Evolutionary conservation across 2,797 vertebrate genomes (phyloP).

Genomic region (Cryptoprocta ferox): DNA sequence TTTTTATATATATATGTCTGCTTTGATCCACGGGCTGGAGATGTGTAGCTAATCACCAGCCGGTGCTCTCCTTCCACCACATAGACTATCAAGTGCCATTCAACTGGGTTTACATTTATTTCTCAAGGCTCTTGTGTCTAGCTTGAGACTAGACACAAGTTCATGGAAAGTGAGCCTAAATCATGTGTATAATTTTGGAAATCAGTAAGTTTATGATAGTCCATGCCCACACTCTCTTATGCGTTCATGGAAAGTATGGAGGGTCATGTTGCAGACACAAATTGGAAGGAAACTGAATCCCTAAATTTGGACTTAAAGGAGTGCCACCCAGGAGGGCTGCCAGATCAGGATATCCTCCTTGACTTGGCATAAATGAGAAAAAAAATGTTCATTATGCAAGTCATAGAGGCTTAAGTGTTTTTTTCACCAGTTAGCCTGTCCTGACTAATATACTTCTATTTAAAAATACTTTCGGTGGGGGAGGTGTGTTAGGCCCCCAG

Average conservation of each 20-base stretch:
- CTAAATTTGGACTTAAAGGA: neutral
- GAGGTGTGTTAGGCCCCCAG: neutral
- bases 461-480: neutral
- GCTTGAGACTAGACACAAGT: neutral
- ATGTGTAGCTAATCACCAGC: neutral
- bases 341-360: neutral
- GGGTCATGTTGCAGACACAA: neutral
- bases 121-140: neutral
- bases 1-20: neutral
- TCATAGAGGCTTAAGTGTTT: neutral
- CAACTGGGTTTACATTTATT: neutral
- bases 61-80: neutral
- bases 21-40: neutral
- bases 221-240: neutral
- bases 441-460: neutral
- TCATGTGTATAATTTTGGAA: neutral
- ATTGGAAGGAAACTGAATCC: neutral
- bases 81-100: neutral
- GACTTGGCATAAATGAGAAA: neutral
- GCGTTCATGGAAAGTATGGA: neutral
- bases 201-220: neutral
- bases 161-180: neutral
- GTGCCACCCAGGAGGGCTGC: neutral
- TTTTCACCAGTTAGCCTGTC: neutral
- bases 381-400: conserved; percentile 17